Base-by-base conservation (phyloP, 2,797 vertebrate species). In the Arnoldichthys spilopterus region DNA sequence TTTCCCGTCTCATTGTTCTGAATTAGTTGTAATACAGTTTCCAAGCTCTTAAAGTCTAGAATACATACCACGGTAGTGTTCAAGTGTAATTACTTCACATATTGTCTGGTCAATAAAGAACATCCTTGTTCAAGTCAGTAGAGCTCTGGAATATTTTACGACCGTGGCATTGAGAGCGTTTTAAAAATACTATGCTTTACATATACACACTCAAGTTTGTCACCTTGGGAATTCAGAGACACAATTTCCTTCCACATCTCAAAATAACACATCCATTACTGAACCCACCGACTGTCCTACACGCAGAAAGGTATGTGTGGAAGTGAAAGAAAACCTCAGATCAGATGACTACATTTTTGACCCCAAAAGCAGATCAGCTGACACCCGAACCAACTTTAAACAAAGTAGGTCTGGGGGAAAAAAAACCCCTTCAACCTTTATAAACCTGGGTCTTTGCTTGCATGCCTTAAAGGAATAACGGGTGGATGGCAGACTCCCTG, bases 381-480 rank as follows among this genome's bases (percentile, higher is more conserved):
- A 58, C 62, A 59, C 37, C 61, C 66, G 37, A 79, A 79, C 63
- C 32, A 72, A 64, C 49, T 53, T 71, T 45, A 72, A 56, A 66
- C 4, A 15, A 53, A 59, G 22, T 43, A 24, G 22, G n/a, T 30
- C 26, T 1, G 20, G 24, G 15, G 34, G 67, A 73, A 26, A 66
- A 8, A 47, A n/a, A n/a, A n/a, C n/a, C n/a, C n/a, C 28, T 67
- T n/a, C 9, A 37, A 22, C 56, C 1, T 3, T 43, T 54, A 43
- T 12, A 54, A 72, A 74, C 15, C 1, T 40, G 28, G 26, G 11
- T 28, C 20, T 73, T 45, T 66, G 20, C 53, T 51, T 24, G 47
- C 4, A 66, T 53, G 51, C 15, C 20, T 40, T 26, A 62, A 43
- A 77, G 66, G 16, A 62, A 70, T 7, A 61, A 77, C 20, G 34